Conservation (phyloP, 2,797 vertebrate species). For the Percopsis omiscomaycus region DNA sequence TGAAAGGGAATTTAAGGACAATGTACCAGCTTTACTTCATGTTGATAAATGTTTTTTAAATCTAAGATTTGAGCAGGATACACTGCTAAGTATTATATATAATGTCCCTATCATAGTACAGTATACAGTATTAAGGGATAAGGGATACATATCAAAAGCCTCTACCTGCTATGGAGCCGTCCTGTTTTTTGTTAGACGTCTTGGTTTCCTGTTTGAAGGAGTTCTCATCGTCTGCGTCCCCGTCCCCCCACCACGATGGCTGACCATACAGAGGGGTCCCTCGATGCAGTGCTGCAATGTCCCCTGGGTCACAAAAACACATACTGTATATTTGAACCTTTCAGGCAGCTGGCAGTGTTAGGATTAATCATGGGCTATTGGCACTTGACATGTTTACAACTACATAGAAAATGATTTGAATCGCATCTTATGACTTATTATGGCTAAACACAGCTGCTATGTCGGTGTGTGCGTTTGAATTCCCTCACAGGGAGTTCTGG, state of each 20-base stretch:
- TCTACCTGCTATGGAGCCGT: slow-evolving; percentile 81
- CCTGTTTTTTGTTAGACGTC: slow-evolving; percentile 81
- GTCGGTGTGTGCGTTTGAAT: slow-evolving; percentile 35
- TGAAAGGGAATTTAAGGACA: too few relatives aligned
- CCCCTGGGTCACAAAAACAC: slow-evolving; percentile 59
- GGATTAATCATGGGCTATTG: too few relatives aligned
- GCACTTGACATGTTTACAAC: too few relatives aligned
- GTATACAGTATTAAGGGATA: background rate
- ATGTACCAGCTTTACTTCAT: too few relatives aligned
- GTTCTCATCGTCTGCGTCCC: slow-evolving; percentile 91
- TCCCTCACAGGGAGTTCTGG: slow-evolving; percentile 16
- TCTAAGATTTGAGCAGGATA: too few relatives aligned
- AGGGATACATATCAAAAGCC: background rate
- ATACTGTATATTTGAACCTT: background rate
- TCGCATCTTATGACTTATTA: too few relatives aligned
- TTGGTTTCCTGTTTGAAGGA: slow-evolving; percentile 87
- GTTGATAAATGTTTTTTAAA: too few relatives aligned
- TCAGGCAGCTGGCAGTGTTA: background rate
- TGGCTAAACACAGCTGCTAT: too few relatives aligned
- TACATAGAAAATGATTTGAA: too few relatives aligned
- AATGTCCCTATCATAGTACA: background rate
- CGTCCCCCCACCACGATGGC: slow-evolving; percentile 98
- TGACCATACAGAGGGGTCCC: slow-evolving; percentile 96
- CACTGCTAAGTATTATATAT: too few relatives aligned
- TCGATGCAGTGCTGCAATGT: slow-evolving; percentile 86